Percentiles rank a stretch among this genome's conserved stretches.
Evolutionary conservation across 2,797 vertebrate species (phyloP).

Genomic region (Rhodeus uyekii): DNA sequence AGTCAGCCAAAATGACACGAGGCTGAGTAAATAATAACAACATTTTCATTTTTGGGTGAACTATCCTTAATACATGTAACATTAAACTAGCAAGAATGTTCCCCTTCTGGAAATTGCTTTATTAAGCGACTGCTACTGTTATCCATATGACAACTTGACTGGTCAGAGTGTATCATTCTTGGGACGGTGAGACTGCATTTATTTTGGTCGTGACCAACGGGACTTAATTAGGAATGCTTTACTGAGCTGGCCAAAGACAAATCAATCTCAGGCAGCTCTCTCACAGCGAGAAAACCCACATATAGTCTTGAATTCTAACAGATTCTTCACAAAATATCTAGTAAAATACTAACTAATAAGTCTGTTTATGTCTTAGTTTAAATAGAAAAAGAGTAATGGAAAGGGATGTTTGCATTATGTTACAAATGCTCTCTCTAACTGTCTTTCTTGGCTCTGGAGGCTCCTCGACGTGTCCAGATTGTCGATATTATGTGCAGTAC

Average conservation of each 20-base stretch:
- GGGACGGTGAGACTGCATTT: neutral
- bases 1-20: neutral
- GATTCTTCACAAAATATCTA: conserved; percentile 16
- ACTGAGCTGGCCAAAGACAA: neutral
- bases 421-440: conserved; percentile 10
- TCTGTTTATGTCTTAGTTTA: conserved; percentile 19
- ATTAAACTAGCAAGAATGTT: neutral
- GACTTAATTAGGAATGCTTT: conserved; percentile 14
- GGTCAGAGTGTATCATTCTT: neutral
- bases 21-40: neutral
- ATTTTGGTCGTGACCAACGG: conserved; percentile 15
- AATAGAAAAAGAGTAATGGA: conserved; percentile 10
- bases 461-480: conserved; percentile 32
- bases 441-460: neutral
- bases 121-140: neutral
- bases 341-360: conserved; percentile 24
- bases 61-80: neutral
- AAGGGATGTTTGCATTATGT: neutral
- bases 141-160: neutral
- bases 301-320: neutral
- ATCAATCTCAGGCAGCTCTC: neutral
- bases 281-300: conserved; percentile 4
- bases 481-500: conserved; percentile 41
- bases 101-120: neutral
- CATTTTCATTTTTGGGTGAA: neutral